Conservation (phyloP, 2,888 invertebrate species). For the Deroplatys truncata region DNA sequence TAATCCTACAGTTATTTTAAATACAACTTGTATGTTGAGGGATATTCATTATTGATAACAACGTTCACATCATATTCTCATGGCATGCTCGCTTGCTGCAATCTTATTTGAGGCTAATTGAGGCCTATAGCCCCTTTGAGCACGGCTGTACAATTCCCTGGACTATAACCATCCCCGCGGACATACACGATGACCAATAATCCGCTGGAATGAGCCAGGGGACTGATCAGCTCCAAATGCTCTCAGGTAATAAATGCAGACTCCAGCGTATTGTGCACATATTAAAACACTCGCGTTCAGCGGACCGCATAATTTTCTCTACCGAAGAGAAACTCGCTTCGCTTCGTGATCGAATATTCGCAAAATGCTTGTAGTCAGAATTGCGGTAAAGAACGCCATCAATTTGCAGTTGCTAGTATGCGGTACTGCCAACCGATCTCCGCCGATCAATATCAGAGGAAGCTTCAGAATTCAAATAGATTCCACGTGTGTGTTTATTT, state of each 20-base stretch:
- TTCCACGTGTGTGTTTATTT: not conserved
- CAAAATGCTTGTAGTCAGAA: not conserved
- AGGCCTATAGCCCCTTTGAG: not conserved
- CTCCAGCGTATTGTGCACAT: too few relatives aligned
- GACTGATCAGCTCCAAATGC: not conserved
- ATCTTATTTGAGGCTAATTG: not conserved
- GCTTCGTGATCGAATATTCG: not conserved
- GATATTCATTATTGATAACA: too few relatives aligned
- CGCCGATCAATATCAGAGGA: not conserved
- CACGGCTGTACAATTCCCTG: not conserved
- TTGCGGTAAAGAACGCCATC: not conserved
- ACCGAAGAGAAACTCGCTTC: not conserved
- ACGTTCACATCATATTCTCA: too few relatives aligned
- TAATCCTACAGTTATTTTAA: too few relatives aligned
- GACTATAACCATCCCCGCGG: not conserved
- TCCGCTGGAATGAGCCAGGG: not conserved
- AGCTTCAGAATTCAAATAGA: not conserved
- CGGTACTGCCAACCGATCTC: not conserved
- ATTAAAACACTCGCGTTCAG: too few relatives aligned
- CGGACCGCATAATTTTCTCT: too few relatives aligned
- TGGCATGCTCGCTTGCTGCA: too few relatives aligned
- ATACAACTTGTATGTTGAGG: too few relatives aligned
- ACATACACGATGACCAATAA: not conserved
- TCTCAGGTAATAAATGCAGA: too few relatives aligned
- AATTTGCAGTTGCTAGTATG: not conserved